Evolutionary conservation across 2,797 vertebrate genomes (phyloP).

Genomic region (Tapirus indicus): DNA sequence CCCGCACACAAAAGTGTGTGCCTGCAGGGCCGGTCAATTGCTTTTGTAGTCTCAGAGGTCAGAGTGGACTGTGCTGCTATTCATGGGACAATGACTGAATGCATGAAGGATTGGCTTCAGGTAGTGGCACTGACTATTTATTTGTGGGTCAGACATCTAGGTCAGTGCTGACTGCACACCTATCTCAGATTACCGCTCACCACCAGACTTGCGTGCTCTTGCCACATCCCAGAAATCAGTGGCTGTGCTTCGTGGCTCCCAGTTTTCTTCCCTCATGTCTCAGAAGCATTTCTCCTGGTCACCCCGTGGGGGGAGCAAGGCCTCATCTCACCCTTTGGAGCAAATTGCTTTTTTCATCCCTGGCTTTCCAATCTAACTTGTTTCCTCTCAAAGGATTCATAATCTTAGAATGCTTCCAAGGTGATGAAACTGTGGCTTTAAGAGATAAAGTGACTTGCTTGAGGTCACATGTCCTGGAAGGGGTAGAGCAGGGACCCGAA

Average conservation of each 20-base stretch:
- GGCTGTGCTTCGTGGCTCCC: fast-evolving
- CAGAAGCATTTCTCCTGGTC: neutral
- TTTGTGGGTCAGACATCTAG: neutral
- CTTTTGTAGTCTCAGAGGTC: neutral
- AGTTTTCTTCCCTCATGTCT: neutral
- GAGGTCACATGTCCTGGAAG: neutral
- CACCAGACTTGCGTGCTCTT: neutral
- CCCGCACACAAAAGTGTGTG: neutral
- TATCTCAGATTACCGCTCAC: neutral
- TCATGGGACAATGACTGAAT: neutral
- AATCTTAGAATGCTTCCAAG: neutral
- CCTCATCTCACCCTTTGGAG: neutral
- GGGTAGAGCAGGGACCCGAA: neutral
- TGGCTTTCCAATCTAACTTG: neutral
- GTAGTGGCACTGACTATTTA: neutral
- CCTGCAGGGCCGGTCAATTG: neutral
- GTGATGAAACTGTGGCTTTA: neutral
- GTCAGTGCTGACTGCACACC: neutral
- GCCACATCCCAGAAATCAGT: neutral
- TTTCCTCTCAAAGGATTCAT: neutral
- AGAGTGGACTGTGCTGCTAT: neutral
- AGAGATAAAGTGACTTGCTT: neutral
- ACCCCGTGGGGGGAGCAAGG: neutral
- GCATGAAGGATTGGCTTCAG: neutral
- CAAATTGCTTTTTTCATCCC: neutral